A percentile compares a stretch with the other conserved stretches of the same genome.
Conservation (phyloP, 2,888 invertebrate species). For the Caenorhabditis becei region DNA sequence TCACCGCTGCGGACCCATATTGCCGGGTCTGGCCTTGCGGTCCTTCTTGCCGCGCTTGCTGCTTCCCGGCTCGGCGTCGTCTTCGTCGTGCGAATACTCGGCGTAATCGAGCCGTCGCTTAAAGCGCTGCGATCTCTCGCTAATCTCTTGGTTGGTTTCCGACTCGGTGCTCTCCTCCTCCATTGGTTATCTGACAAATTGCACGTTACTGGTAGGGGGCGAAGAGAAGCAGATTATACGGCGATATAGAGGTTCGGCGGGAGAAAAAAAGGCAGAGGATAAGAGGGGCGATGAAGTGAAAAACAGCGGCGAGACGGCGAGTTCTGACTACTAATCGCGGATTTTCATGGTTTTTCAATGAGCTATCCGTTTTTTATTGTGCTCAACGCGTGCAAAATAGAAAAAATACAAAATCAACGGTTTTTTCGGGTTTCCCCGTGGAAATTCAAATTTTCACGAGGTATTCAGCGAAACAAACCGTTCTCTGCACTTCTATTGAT, state of each 20-base stretch:
- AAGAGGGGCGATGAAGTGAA: too few species aligned
- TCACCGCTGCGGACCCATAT: not conserved
- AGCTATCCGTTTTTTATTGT: too few species aligned
- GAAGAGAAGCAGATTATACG: not conserved
- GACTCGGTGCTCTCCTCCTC: not conserved
- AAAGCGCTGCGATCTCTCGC: not conserved
- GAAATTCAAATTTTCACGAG: too few species aligned
- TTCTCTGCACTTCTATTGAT: too few species aligned
- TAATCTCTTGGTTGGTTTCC: not conserved
- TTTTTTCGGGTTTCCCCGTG: too few species aligned
- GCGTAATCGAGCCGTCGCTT: constrained; percentile 2
- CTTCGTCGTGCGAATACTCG: constrained; percentile 2
- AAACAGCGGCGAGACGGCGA: too few species aligned
- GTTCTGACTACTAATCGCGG: too few species aligned
- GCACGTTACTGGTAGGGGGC: not conserved
- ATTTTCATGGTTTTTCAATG: too few species aligned
- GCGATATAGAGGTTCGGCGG: not conserved
- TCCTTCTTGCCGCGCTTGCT: not conserved
- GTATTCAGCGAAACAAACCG: too few species aligned
- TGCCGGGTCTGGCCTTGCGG: not conserved
- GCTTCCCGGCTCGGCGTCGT: not conserved
- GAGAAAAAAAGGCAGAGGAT: too few species aligned
- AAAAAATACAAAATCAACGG: too few species aligned
- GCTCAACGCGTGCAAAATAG: too few species aligned
- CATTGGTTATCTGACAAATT: constrained; percentile 2